A percentile compares a stretch with the other conserved stretches of the same genome.
These are phyloP conservation scores for Ormyrus nitidulus DNA, from an alignment of 2,888 invertebrate genomes.

Conservation along the genomic window DNA sequence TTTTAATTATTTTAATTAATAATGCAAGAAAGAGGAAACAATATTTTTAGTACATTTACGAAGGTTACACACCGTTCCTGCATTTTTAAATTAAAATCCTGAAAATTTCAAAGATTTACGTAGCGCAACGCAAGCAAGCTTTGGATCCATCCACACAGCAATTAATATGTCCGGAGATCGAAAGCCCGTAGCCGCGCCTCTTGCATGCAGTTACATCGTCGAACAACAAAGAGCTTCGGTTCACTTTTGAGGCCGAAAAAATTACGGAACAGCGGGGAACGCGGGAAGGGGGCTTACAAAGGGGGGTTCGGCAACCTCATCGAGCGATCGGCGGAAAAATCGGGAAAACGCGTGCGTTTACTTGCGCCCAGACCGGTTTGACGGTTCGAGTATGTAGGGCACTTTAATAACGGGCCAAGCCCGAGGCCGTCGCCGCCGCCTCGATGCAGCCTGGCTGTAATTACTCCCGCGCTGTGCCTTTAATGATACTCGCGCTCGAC, in stretches of 20 bases:
- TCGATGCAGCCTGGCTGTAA: constrained; percentile 36
- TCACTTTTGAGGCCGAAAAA: not conserved
- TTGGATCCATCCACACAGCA: too few species aligned
- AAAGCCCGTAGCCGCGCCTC: too few species aligned
- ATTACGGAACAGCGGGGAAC: not conserved
- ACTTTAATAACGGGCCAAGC: constrained; percentile 46
- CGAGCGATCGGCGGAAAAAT: constrained; percentile 15
- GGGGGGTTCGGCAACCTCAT: constrained; percentile 2
- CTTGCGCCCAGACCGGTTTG: not conserved
- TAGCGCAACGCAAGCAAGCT: too few species aligned
- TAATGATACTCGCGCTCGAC: constrained; percentile 42
- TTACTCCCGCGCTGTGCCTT: constrained; percentile 38
- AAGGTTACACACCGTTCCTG: too few species aligned
- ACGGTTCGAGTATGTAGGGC: constrained; percentile 38
- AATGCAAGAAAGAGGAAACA: too few species aligned
- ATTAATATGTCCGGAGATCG: too few species aligned
- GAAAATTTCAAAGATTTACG: too few species aligned
- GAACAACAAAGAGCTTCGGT: not conserved
- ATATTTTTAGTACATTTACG: too few species aligned
- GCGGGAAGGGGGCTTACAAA: not conserved
- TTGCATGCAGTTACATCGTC: too few species aligned
- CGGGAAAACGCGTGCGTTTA: not conserved
- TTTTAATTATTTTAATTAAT: too few species aligned
- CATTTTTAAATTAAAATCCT: too few species aligned
- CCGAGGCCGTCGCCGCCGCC: constrained; percentile 9